A percentile compares a stretch with the other conserved stretches of the same genome.
Evolutionary conservation across 2,113 vertebrate species (phyloP).

Genomic region (Probosciger aterrimus): DNA sequence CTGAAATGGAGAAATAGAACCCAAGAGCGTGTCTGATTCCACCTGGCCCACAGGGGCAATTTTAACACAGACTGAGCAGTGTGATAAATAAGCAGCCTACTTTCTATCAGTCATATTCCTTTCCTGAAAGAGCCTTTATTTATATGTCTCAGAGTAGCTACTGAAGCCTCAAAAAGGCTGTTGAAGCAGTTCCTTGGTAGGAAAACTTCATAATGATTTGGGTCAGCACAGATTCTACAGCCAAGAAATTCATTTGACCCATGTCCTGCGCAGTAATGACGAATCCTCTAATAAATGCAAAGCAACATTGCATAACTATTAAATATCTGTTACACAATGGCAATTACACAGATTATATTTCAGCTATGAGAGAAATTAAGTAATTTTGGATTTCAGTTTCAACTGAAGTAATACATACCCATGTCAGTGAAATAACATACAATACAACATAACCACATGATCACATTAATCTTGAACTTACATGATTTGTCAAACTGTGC

Average conservation of each 20-base stretch:
- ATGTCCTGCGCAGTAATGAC: background rate
- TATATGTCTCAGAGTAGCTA: background rate
- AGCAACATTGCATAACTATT: background rate
- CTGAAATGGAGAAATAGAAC: background rate
- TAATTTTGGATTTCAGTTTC: background rate
- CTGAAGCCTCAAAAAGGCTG: background rate
- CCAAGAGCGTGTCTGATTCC: rapidly evolving
- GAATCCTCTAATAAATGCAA: background rate
- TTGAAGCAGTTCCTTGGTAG: background rate
- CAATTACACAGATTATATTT: background rate
- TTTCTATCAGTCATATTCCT: background rate
- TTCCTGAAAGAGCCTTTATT: background rate
- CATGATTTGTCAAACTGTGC: background rate
- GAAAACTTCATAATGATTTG: background rate
- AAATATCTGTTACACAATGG: background rate
- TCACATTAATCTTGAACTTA: background rate
- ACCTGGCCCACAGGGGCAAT: background rate
- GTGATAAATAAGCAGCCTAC: background rate
- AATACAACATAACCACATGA: background rate
- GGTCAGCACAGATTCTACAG: background rate
- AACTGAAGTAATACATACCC: background rate
- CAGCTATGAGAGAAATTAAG: background rate
- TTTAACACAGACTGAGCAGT: background rate
- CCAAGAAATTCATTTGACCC: background rate
- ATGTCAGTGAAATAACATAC: background rate